These are phyloP conservation scores for Caenorhabditis drosophilae DNA, from an alignment of 2,888 invertebrate genomes.

Conservation along the genomic window DNA sequence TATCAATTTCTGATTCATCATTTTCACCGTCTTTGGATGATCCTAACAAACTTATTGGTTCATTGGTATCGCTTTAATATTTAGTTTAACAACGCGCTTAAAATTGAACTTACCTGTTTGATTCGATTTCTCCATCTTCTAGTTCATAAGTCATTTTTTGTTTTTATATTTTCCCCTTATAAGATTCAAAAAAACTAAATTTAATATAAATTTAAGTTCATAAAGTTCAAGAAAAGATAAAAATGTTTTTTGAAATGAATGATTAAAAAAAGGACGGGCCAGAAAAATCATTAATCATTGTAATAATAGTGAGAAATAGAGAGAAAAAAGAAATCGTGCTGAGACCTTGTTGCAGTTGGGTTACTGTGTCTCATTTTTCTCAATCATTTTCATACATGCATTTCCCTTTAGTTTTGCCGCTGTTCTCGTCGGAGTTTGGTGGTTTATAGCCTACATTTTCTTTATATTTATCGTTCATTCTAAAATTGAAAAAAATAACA, in stretches of 20 bases:
- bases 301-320: neutral
- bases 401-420: too few species aligned
- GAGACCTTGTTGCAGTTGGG: conserved; percentile 12
- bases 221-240: conserved; percentile 5
- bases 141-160: conserved; percentile 5
- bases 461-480: too few species aligned
- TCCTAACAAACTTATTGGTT: too few species aligned
- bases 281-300: neutral
- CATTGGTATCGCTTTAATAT: neutral
- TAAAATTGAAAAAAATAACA: neutral
- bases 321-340: conserved; percentile 8
- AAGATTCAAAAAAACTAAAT: too few species aligned
- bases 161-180: too few species aligned
- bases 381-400: too few species aligned
- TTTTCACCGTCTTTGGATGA: neutral
- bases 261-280: neutral
- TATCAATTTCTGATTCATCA: neutral
- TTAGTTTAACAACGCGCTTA: neutral
- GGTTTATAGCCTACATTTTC: neutral
- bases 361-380: conserved; percentile 3
- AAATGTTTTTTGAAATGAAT: neutral
- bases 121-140: conserved; percentile 30
- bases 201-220: too few species aligned
- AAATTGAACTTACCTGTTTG: conserved; percentile 14
- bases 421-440: neutral